Evolutionary conservation across 2,797 vertebrate genomes (phyloP).

Genomic region (Hippopotamyrus pictus): DNA sequence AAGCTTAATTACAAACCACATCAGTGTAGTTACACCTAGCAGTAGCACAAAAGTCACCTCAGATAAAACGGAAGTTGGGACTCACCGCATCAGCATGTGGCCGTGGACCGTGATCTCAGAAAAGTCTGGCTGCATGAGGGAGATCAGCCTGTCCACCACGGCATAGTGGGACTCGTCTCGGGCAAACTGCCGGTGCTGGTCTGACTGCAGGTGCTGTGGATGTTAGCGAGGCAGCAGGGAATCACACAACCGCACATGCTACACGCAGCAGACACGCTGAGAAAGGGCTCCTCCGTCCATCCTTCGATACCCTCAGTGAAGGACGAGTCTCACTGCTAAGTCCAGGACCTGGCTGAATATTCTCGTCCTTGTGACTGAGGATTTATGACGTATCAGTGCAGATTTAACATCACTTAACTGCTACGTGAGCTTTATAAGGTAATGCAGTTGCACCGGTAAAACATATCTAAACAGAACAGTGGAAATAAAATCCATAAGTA

Average conservation of each 20-base stretch:
- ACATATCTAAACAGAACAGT: neutral
- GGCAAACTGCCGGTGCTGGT: constrained; percentile 64
- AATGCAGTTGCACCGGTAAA: neutral
- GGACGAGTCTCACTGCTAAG: neutral
- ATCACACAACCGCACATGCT: neutral
- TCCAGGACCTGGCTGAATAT: neutral
- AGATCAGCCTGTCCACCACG: constrained; percentile 61
- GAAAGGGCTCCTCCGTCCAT: neutral
- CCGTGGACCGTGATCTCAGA: constrained; percentile 22
- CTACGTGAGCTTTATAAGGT: neutral
- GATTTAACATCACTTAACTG: neutral
- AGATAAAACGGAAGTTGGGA: neutral
- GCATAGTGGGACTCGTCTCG: constrained; percentile 57
- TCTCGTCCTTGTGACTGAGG: neutral
- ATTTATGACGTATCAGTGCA: neutral
- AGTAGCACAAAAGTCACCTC: neutral
- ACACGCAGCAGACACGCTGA: neutral
- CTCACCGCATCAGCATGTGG: constrained; percentile 40
- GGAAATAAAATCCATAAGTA: neutral
- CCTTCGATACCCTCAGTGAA: neutral
- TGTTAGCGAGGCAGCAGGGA: neutral
- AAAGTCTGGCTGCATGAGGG: constrained; percentile 55
- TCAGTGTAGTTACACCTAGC: neutral
- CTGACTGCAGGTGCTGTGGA: constrained; percentile 71
- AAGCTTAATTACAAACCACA: neutral